Evolutionary conservation across 1,140 invertebrate genomes (phyloP), one percentile per base, ranked within the genome.

Genomic region (Drosophila sturtevanti): DNA sequence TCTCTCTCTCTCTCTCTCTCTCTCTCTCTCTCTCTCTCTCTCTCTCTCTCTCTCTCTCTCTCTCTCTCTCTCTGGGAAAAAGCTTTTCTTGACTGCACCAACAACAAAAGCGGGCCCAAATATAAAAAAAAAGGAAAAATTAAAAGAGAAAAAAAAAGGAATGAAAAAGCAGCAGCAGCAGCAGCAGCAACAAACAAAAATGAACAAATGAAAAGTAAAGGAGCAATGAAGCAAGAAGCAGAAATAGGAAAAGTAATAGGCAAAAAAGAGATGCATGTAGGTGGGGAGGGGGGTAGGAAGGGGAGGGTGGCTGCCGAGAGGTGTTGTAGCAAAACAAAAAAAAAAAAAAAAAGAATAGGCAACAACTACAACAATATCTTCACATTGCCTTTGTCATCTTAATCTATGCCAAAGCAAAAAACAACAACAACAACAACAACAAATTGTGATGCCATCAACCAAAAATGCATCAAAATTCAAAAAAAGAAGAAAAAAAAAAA

Each of bases 31-130:
- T 2, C 22, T 24, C 72, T 52, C 41, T 21, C 18, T 21, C 10
- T 16, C 41, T 52, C 27, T 31, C 27, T 31, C 27, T 31, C 27
- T 31, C 27, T 24, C 2, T 24, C 22, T 24, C 4, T 24, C 22
- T 24, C 2, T 4, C 22, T 24, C 22, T 24, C 22, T 2, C 22
- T 24, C 72, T 52, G n/a, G 61, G 44, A 68, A 70, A 84, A 85
- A 79, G 65, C 59, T 37, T 41, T 85, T 63, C 81, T 85, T 72
- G 64, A 81, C 81, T 85, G 79, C 82, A 80, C 77, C 77, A 78
- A 69, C 77, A 78, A 69, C 51, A 72, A 75, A 75, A 64, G 41
- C 41, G 18, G 61, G 64, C 59, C 73, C 56, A 68, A 68, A 74
- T n/a, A n/a, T n/a, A 68, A 59, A 55, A 16, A n/a, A 24, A 24